Base-by-base conservation (phyloP, 2,888 invertebrate genomes). In the Endotricha flammealis region DNA sequence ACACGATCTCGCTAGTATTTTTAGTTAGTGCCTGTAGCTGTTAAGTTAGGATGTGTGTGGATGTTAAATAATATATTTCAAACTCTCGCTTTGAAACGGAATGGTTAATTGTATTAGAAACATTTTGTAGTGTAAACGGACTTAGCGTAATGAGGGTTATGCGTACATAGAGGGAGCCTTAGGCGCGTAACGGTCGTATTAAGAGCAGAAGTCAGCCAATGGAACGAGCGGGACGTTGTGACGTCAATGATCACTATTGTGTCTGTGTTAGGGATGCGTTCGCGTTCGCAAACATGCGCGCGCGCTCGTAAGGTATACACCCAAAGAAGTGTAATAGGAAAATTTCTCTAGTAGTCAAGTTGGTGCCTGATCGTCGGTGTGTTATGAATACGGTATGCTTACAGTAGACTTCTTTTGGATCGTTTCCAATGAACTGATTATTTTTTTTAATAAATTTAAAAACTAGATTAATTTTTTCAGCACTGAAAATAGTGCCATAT, bases 1-100 rank as follows among this genome's bases (percentile, higher is more conserved):
- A 83, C 69, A 71, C 73, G 86, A 86, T 86, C 86, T 86, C 86
- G 81, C 76, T 86, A 85, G 83, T 80, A 74, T 74, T 73, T 77
- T 82, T 82, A 83, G 82, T 85, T 81, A 83, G 79, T 75, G 80
- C 74, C 75, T 80, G 50, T 81, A 81, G 75, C 28, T 48, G 59
- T 72, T 83, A 85, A 82, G 82, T 79, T 81, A 80, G 80, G 52
- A 61, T 49, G 73, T 77, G 61, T 57, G 68, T 68, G 65, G 48
- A 49, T 41, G 47, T 34, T 36, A 36, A 62, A 69, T 66, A 60
- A 39, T 39, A 53, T 56, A 60, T 60, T 59, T 55, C 57, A 51
- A 48, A 59, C 44, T 53, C 55, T 64, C 61, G 67, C 66, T 67
- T 53, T 53, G 42, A 50, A 61, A 54, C 46, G 54, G 55, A 50